Base-by-base conservation (phyloP, 2,797 vertebrate genomes). In the Brachymystax lenok region DNA sequence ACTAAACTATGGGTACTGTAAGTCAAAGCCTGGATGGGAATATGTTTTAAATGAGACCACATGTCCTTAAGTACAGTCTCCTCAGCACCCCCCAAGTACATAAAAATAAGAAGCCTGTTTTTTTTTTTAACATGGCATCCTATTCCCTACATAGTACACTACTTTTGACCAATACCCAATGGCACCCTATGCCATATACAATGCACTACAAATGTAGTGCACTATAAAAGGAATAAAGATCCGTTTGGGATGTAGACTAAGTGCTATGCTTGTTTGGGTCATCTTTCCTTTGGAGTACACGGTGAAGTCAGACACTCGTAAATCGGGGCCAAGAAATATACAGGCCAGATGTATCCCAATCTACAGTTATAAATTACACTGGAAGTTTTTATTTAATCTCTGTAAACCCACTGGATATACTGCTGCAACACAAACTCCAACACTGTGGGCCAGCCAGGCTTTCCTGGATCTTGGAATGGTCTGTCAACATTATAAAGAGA, bases 261-360 rank as follows among this genome's bases (percentile, higher is more conserved):
- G n/a, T 19, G 56, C 16, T 59, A 19, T 17, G 24, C 27, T 66
- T 27, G 4, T 66, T 28, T 66, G 24, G 64, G 14, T 66, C 28
- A 17, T 4, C n/a, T 4, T 27, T 64, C 21, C 61, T 27, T 21
- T 27, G 35, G 40, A 35, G 0, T 68, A 51, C 35, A 63, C 10
- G n/a, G 24, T 46, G 76, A 71, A 69, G 10, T 35, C n/a, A 61
- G 21, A 3, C 28, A 30, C 71, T 74, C 66, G 21, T 74, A 80
- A 71, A 78, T 28, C 27, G n/a, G 50, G n/a, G 16, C 16, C 33
- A 78, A 40, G 17, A 66, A 67, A 71, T 8, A 46, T 12, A 50
- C 27, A 27, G 28, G 27, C 6, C 46, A 74, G 68, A 71, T 75
- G 40, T 72, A 51, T 16, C 66, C 54, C 30, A 69, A 52, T 74